phyloP scores from a whole-genome alignment of 1,140 invertebrate genomes.

The Diachasmimorpha longicaudata region DNA sequence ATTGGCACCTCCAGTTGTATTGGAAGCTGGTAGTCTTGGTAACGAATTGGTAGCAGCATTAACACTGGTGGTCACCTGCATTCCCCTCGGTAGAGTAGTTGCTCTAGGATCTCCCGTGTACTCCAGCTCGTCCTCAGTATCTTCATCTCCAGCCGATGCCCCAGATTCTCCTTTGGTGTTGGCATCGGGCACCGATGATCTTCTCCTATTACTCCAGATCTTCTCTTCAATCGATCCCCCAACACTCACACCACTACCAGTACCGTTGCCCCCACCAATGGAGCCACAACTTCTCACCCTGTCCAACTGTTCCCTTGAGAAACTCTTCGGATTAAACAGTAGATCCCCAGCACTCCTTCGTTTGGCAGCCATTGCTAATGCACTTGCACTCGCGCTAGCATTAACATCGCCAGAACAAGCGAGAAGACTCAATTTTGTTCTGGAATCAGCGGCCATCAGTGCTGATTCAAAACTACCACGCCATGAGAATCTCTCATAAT shows the following conservation, averaged over 20 bases:
- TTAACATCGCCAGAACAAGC: constrained; percentile 69
- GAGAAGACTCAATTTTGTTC: constrained; percentile 75
- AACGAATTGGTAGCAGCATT: constrained; percentile 75
- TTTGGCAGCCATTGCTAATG: constrained; percentile 73
- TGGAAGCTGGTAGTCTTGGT: constrained; percentile 74
- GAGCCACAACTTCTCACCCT: constrained; percentile 81
- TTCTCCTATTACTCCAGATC: constrained; percentile 63
- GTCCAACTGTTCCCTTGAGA: constrained; percentile 76
- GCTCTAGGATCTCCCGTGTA: constrained; percentile 59
- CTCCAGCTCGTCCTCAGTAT: constrained; percentile 67
- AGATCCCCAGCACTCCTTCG: constrained; percentile 80
- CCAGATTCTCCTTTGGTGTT: constrained; percentile 68
- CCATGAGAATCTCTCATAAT: constrained; percentile 89
- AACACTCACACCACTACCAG: constrained; percentile 57
- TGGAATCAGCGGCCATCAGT: constrained; percentile 79
- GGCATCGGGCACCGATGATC: constrained; percentile 74
- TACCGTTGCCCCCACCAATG: constrained; percentile 70
- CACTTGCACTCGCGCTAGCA: constrained; percentile 68
- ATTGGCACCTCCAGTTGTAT: constrained; percentile 58
- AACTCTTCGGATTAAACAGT: constrained; percentile 76
- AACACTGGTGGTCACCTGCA: constrained; percentile 64
- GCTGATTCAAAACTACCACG: constrained; percentile 89
- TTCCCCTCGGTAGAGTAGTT: constrained; percentile 70
- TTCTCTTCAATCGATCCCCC: constrained; percentile 58
- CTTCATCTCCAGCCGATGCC: constrained; percentile 55